Base-by-base conservation (phyloP, 2,888 invertebrate species). In the Cinara cedri region DNA sequence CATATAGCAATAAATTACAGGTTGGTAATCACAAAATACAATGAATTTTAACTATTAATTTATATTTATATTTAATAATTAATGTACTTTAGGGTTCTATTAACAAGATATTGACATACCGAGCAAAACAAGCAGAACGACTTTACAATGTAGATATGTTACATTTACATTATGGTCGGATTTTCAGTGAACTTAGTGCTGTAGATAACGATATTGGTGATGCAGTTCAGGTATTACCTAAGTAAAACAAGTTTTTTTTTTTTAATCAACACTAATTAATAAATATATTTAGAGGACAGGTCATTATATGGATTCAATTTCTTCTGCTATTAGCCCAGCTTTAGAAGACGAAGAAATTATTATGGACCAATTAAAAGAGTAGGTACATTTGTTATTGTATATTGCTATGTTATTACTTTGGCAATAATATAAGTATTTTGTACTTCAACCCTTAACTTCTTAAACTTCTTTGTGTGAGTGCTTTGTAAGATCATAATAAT, bases 171-270 rank as follows among this genome's bases (percentile, higher is more conserved):
- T 82, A 81, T 26, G 93, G 93, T 0, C 89, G 93, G 66, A 89
- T 94, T 80, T 93, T 93, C 84, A 93, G 93, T 83, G 94, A 94
- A 85, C 94, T 94, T 93, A 93, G 93, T 85, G 92, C 91, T 49
- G 90, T 92, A 72, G 94, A 94, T 84, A 91, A 90, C 83, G 91
- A 91, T 81, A 93, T 94, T 91, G 92, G 91, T 0, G 93, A 94
- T 84, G 92, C 92, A 0, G 84, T 94, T 72, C 93, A 92, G 85
- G 87, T 87, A 70, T 65, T 55, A 9, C n/a, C 4, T 46, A 34
- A 19, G 16, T 0, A 14, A n/a, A 54, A 55, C 8, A 26, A 13
- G 21, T n/a, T 44, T 70, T 21, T 26, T 16, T 46, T 60, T 54
- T 71, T 16, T 16, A 9, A 46, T 26, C 9, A 14, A 13, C 21